Evolutionary conservation across 2,113 vertebrate genomes (phyloP).

Genomic region (Chaetops frenatus): DNA sequence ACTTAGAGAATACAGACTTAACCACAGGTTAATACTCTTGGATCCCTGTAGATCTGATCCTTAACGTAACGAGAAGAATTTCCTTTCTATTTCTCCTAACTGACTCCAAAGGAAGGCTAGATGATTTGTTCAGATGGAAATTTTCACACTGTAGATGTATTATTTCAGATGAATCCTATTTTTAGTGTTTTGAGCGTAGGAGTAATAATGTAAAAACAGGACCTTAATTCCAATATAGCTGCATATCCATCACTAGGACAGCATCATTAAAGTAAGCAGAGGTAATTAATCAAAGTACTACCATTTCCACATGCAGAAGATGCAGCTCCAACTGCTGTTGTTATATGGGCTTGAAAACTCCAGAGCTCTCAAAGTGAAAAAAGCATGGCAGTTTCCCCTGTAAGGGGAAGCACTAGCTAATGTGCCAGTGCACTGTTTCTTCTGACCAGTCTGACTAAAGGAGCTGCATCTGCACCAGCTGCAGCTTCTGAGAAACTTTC

Average conservation of each 20-base stretch:
- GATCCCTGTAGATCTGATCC: neutral
- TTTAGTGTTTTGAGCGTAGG: neutral
- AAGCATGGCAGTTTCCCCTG: neutral
- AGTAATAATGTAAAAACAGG: neutral
- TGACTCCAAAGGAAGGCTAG: neutral
- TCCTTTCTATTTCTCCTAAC: neutral
- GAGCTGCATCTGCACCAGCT: conserved; percentile 55
- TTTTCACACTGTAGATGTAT: neutral
- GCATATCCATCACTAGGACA: neutral
- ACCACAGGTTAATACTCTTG: neutral
- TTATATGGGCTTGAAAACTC: neutral
- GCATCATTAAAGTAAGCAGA: neutral
- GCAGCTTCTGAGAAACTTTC: conserved; percentile 40
- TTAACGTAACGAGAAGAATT: neutral
- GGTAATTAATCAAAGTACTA: neutral
- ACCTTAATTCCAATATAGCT: neutral
- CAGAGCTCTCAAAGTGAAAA: neutral
- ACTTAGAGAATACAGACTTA: neutral
- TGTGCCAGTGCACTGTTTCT: neutral
- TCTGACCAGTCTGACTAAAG: neutral
- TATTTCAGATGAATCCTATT: neutral
- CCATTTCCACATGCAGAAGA: neutral
- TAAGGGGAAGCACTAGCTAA: neutral
- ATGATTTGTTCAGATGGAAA: neutral
- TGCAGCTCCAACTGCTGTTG: neutral